phyloP scores from a whole-genome alignment of 2,113 vertebrate genomes.

The Talpa occidentalis region DNA sequence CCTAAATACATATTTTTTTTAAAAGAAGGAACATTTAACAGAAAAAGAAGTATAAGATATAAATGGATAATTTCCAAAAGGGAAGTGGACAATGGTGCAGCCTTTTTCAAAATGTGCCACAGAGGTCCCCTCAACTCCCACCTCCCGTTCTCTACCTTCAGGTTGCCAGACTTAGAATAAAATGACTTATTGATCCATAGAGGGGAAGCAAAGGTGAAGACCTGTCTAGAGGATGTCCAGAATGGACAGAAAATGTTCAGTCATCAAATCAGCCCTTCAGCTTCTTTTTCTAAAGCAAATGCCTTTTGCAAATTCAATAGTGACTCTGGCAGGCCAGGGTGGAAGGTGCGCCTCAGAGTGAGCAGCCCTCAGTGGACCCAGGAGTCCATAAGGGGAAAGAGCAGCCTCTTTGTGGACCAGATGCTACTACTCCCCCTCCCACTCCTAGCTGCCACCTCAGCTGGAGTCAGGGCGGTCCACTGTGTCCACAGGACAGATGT shows the following conservation, averaged over 20 bases:
- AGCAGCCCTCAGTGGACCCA: background rate
- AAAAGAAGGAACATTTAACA: background rate
- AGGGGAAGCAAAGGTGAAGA: background rate
- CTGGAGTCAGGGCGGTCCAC: background rate
- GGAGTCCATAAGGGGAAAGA: background rate
- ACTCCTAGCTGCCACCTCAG: background rate
- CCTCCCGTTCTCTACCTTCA: background rate
- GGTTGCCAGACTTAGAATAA: background rate
- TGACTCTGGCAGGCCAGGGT: background rate
- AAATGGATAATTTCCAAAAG: background rate
- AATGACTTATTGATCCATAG: background rate
- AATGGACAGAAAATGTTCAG: background rate
- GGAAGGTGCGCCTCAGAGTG: background rate
- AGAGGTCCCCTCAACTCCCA: background rate
- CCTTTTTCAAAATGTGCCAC: background rate
- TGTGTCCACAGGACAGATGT: background rate
- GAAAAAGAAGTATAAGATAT: background rate
- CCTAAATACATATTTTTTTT: too few relatives aligned
- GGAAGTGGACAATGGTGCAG: background rate
- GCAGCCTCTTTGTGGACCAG: background rate
- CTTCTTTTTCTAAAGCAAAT: background rate
- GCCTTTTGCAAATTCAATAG: slow-evolving; percentile 14
- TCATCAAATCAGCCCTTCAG: slow-evolving; percentile 47
- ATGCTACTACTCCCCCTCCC: background rate
- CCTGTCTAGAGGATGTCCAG: background rate